These are phyloP conservation scores for Aphelinus certus DNA, from an alignment of 1,140 invertebrate species.

Conservation along the genomic window DNA sequence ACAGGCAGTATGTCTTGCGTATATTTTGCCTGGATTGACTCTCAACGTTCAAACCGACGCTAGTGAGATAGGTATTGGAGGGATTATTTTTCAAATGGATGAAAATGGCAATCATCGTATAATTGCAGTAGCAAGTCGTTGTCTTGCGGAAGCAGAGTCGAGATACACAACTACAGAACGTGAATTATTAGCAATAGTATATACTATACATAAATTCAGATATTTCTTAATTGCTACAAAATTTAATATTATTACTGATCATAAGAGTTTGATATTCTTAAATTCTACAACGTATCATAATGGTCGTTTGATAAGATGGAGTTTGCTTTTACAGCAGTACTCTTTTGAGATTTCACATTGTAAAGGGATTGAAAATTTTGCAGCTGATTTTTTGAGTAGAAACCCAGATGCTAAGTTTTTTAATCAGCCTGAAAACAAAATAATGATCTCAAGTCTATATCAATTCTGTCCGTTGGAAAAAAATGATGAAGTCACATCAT, in stretches of 20 bases:
- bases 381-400: conserved; percentile 2
- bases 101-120: conserved; percentile 18
- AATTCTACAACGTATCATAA: conserved; percentile 20
- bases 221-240: conserved; percentile 21
- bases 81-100: conserved; percentile 32
- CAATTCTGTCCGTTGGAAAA: not conserved
- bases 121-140: conserved; percentile 29
- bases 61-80: conserved; percentile 17
- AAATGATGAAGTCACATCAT: too few species aligned
- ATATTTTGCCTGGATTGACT: not conserved
- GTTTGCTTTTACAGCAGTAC: conserved; percentile 33
- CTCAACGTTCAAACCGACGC: conserved; percentile 35
- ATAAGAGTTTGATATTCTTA: conserved; percentile 26
- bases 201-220: conserved; percentile 29
- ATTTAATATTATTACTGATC: conserved; percentile 34
- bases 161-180: conserved; percentile 35
- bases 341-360: conserved; percentile 9
- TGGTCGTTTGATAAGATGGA: conserved; percentile 35
- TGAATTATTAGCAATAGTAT: conserved; percentile 39
- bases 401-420: not conserved
- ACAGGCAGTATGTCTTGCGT: conserved; percentile 11
- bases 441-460: too few species aligned
- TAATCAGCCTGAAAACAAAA: not conserved
- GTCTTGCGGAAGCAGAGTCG: conserved; percentile 12
- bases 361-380: not conserved